These are phyloP conservation scores for Oeneis ivallda DNA, from an alignment of 2,888 invertebrate genomes.

Conservation along the genomic window DNA sequence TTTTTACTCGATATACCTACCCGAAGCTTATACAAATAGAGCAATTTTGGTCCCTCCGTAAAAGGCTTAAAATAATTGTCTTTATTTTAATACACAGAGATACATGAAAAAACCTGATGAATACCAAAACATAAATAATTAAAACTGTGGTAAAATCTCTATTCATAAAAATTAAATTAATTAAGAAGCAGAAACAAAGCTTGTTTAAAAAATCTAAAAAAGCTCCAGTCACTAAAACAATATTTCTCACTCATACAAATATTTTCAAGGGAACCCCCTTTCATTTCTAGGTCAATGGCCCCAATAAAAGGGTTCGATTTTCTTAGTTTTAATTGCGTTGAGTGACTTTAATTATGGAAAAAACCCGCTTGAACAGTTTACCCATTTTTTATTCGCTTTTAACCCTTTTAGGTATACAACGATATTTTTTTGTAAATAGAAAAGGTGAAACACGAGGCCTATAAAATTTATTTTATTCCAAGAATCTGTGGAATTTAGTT, in stretches of 20 bases:
- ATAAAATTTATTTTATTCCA: conserved; percentile 7
- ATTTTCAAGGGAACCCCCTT: neutral
- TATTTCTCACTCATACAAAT: too few species aligned
- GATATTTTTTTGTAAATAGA: neutral
- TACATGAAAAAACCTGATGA: neutral
- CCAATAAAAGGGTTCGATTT: neutral
- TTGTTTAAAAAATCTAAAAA: too few species aligned
- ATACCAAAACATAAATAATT: too few species aligned
- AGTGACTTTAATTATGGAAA: conserved; percentile 1
- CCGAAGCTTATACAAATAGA: neutral
- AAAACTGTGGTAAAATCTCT: too few species aligned
- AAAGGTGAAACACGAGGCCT: neutral
- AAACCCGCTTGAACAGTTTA: conserved; percentile 5
- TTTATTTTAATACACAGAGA: neutral
- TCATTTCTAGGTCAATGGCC: neutral
- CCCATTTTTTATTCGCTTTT: neutral
- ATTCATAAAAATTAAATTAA: too few species aligned
- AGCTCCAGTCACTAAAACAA: too few species aligned
- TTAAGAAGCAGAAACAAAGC: too few species aligned
- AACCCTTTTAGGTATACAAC: conserved; percentile 7
- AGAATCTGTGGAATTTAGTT: too few species aligned
- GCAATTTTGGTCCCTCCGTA: neutral
- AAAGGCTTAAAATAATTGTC: neutral
- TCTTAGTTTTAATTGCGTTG: neutral
- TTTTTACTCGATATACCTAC: neutral